Evolutionary conservation across 2,113 vertebrate species (phyloP).

Genomic region (Elachura formosa): DNA sequence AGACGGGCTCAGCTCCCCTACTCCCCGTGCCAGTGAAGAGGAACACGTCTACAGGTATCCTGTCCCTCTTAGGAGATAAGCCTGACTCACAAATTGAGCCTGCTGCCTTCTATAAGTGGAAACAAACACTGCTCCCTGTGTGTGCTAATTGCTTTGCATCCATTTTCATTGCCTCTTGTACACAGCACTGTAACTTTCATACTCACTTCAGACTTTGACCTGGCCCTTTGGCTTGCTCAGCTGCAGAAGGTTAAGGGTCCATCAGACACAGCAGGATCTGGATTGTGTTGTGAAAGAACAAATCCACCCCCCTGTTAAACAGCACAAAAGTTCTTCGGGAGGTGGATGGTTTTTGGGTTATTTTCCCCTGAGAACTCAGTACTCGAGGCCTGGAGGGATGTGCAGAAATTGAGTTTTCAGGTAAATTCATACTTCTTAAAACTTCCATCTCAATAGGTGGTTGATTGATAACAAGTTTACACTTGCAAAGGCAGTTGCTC

Average conservation of each 20-base stretch:
- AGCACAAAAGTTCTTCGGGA: neutral
- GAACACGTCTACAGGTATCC: constrained; percentile 96
- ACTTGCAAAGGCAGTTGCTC: neutral
- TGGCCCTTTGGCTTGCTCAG: neutral
- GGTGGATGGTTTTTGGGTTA: neutral
- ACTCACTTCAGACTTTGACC: neutral
- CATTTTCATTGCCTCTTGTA: neutral
- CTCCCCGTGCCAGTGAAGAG: constrained; percentile 81
- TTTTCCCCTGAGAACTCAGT: neutral
- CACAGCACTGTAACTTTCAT: neutral
- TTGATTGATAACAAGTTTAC: neutral
- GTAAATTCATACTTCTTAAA: neutral
- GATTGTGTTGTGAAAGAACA: neutral
- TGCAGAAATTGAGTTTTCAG: neutral
- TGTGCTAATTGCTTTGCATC: neutral
- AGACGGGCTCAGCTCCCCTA: constrained; percentile 76
- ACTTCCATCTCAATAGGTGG: neutral
- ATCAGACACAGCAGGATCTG: neutral
- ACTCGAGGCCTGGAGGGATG: neutral
- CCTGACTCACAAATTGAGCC: neutral
- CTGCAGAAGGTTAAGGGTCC: neutral
- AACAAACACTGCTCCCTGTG: neutral
- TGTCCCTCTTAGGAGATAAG: neutral
- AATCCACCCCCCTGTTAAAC: neutral
- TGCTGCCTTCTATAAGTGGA: neutral